Conservation (phyloP, 2,113 vertebrate genomes). For the Eupsittula cactorum region DNA sequence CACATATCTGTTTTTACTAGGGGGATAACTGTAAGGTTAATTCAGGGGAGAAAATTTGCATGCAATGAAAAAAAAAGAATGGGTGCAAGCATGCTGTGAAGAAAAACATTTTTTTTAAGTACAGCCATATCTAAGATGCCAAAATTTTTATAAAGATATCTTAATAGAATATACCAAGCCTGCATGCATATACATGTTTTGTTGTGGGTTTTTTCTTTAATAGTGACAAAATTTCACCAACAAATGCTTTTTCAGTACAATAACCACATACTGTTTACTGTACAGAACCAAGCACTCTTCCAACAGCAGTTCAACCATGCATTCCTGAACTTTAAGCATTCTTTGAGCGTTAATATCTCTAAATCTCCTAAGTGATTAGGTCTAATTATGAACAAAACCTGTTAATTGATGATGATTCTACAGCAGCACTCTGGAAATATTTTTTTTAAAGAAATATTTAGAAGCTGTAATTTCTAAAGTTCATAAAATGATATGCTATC, state of each 20-base stretch:
- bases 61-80: neutral
- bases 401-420: neutral
- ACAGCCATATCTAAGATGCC: neutral
- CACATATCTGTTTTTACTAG: neutral
- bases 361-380: neutral
- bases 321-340: neutral
- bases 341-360: neutral
- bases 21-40: neutral
- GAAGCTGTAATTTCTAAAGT: neutral
- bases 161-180: neutral
- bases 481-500: neutral
- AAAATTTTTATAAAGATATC: neutral
- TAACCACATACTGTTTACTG: neutral
- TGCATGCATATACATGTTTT: neutral
- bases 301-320: neutral
- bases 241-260: neutral
- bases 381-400: neutral
- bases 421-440: neutral
- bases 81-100: neutral
- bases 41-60: neutral
- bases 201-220: neutral
- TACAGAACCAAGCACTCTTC: neutral
- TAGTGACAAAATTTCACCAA: neutral
- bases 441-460: neutral
- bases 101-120: neutral